phyloP scores from a whole-genome alignment of 2,888 invertebrate species.

The Drosophila greeni region DNA sequence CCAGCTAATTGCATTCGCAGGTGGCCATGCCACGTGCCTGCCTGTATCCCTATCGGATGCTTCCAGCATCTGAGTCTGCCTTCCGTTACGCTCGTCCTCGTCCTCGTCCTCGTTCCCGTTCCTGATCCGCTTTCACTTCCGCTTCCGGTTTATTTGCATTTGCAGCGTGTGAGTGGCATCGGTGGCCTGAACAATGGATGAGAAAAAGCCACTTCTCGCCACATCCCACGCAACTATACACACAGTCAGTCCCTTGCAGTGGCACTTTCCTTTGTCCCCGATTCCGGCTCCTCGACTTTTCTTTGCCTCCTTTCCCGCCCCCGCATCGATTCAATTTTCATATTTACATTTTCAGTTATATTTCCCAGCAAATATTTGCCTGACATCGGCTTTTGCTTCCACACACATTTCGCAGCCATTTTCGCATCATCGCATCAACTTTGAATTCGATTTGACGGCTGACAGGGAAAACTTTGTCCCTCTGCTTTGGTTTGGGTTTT shows the following conservation, averaged over 20 bases:
- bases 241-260: neutral
- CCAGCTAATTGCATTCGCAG: constrained; percentile 51
- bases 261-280: constrained; percentile 15
- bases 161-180: constrained; percentile 7
- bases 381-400: constrained; percentile 21
- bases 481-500: neutral
- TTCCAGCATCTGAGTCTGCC: constrained; percentile 20
- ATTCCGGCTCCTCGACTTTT: neutral
- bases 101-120: constrained; percentile 5
- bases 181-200: constrained; percentile 15
- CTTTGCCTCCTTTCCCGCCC: neutral
- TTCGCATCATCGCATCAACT: constrained; percentile 13
- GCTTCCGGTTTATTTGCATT: constrained; percentile 39
- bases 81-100: constrained; percentile 35
- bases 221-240: neutral
- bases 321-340: constrained; percentile 52
- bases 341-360: constrained; percentile 64
- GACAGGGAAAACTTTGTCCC: constrained; percentile 4
- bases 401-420: neutral
- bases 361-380: constrained; percentile 61
- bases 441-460: constrained; percentile 15
- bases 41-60: constrained; percentile 1
- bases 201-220: constrained; percentile 14
- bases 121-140: constrained; percentile 11
- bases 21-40: constrained; percentile 1